A percentile compares a stretch with the other conserved stretches of the same genome.
These are phyloP conservation scores for Anorthoa munda DNA, from an alignment of 2,888 invertebrate genomes.

Conservation along the genomic window DNA sequence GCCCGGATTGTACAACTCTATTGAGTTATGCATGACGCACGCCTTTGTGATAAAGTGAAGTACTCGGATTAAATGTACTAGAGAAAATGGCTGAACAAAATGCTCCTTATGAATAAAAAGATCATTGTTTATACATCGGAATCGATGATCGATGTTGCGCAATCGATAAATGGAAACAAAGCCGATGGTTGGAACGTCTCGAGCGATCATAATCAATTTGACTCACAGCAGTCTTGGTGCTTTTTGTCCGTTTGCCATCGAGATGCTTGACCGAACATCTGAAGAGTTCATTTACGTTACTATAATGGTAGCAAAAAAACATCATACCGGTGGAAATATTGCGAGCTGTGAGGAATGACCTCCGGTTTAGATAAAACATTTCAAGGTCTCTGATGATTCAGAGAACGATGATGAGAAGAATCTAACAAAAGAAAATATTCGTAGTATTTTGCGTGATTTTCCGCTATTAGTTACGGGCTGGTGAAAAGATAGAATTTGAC, in stretches of 20 bases:
- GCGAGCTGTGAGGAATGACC: conserved; percentile 62
- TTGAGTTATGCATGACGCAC: conserved; percentile 59
- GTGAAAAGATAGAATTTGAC: conserved; percentile 11
- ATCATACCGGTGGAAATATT: conserved; percentile 48
- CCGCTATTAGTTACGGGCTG: conserved; percentile 11
- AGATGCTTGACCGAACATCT: conserved; percentile 73
- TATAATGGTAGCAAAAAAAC: conserved; percentile 67
- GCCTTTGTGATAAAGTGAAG: conserved; percentile 31
- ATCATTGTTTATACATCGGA: conserved; percentile 58
- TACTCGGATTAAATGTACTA: conserved; percentile 28
- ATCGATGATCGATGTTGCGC: conserved; percentile 65
- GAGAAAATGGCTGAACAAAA: conserved; percentile 47
- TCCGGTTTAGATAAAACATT: conserved; percentile 45
- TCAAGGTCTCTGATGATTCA: conserved; percentile 50
- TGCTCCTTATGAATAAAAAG: conserved; percentile 50
- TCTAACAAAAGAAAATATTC: conserved; percentile 44
- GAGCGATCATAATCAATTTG: conserved; percentile 80
- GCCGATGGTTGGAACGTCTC: conserved; percentile 68
- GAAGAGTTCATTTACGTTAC: conserved; percentile 76
- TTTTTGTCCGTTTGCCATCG: conserved; percentile 72
- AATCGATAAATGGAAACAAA: conserved; percentile 82
- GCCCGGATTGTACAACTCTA: conserved; percentile 52
- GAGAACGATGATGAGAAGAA: conserved; percentile 16
- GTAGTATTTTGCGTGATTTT: conserved; percentile 24
- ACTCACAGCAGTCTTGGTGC: conserved; percentile 68